These are phyloP conservation scores for Heliconius eleuchia DNA, from an alignment of 1,140 invertebrate species.

Conservation along the genomic window DNA sequence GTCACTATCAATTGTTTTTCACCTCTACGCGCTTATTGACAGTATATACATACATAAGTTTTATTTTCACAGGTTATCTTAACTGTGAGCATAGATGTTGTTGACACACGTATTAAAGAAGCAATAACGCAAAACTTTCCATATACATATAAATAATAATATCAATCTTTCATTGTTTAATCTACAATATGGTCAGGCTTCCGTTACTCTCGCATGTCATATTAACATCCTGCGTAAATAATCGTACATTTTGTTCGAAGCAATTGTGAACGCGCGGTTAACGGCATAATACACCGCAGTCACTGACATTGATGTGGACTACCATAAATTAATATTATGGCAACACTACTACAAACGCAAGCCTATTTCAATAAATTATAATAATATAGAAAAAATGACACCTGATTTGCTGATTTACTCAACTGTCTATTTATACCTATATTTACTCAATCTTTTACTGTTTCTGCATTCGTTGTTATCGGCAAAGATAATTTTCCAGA, in stretches of 20 bases:
- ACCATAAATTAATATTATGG: background rate
- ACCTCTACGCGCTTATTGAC: background rate
- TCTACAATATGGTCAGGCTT: background rate
- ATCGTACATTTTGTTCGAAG: constrained; percentile 23
- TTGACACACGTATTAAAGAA: background rate
- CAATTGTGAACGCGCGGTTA: constrained; percentile 9
- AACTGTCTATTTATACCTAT: background rate
- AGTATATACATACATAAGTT: background rate
- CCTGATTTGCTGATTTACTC: background rate
- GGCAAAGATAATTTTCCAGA: background rate
- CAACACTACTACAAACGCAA: background rate
- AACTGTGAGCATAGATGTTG: background rate
- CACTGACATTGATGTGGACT: background rate
- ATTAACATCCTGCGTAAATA: constrained; percentile 16
- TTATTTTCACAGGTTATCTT: background rate
- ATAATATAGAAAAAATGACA: too few relatives aligned
- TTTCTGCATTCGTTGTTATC: constrained; percentile 5
- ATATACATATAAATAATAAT: background rate
- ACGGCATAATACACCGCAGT: constrained; percentile 13
- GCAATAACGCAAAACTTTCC: constrained; percentile 4
- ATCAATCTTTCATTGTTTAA: background rate
- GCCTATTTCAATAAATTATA: too few relatives aligned
- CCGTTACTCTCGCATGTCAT: constrained; percentile 11
- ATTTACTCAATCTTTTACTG: background rate
- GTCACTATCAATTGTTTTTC: constrained; percentile 41